Percentiles rank a stretch among this genome's conserved stretches.
Evolutionary conservation across 2,888 invertebrate genomes (phyloP).

Genomic region (Drosophila kuntzei): DNA sequence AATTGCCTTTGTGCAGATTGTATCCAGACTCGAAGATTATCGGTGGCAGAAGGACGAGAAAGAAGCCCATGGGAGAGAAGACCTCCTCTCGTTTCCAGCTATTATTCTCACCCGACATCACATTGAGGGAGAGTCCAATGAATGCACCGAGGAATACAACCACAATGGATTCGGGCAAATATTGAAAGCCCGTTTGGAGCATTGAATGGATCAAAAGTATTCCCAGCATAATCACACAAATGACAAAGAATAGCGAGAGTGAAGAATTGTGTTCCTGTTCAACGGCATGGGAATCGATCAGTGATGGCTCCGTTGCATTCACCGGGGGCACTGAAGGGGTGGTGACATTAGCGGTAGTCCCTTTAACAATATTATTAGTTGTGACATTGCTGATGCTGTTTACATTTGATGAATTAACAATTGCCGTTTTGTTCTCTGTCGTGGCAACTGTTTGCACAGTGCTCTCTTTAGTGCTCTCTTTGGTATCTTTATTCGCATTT

Average conservation of each 20-base stretch:
- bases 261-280: slow-evolving; percentile 98
- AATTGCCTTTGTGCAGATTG: slow-evolving; percentile 98
- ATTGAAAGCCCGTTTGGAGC: slow-evolving; percentile 97
- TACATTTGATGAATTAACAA: slow-evolving; percentile 6
- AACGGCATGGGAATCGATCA: slow-evolving; percentile 95
- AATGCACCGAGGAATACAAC: slow-evolving; percentile 97
- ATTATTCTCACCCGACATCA: slow-evolving; percentile 93
- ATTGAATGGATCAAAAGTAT: slow-evolving; percentile 97
- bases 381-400: slow-evolving; percentile 15
- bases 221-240: slow-evolving; percentile 97
- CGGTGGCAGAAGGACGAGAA: slow-evolving; percentile 97
- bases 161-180: slow-evolving; percentile 98
- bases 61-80: slow-evolving; percentile 99
- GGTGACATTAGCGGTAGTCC: slow-evolving; percentile 9
- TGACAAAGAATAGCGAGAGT: slow-evolving; percentile 98
- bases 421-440: slow-evolving; percentile 10
- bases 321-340: slow-evolving; percentile 7
- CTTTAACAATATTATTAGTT: neutral
- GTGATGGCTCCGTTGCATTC: slow-evolving; percentile 89
- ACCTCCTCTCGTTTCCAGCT: slow-evolving; percentile 99
- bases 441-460: neutral
- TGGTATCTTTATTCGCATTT: slow-evolving; percentile 5
- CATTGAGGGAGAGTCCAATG: slow-evolving; percentile 95
- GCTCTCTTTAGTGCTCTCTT: neutral
- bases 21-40: slow-evolving; percentile 99